Conservation (phyloP, 2,888 invertebrate species). For the Abscondita cerata region DNA sequence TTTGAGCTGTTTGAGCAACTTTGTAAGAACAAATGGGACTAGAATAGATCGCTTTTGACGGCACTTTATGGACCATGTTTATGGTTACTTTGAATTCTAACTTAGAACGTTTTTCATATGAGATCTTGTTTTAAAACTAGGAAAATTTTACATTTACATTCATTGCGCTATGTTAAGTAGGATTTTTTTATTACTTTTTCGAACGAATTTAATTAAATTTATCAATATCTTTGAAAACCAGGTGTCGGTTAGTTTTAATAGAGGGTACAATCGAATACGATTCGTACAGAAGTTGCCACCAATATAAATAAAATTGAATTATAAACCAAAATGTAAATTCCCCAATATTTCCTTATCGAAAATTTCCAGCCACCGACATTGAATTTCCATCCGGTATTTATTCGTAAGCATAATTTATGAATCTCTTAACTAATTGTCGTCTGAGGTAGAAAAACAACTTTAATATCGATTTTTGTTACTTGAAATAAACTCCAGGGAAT, state of each 20-base stretch:
- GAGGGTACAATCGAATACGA: conserved; percentile 14
- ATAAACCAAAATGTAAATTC: conserved; percentile 31
- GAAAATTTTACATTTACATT: conserved; percentile 14
- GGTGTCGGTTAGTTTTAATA: conserved; percentile 10
- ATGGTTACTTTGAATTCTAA: conserved; percentile 32
- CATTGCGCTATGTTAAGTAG: conserved; percentile 10
- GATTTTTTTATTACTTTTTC: neutral
- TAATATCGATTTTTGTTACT: conserved; percentile 6
- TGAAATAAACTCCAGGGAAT: conserved; percentile 2
- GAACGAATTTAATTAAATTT: neutral
- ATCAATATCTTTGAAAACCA: neutral
- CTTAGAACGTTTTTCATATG: conserved; percentile 27
- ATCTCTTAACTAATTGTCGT: conserved; percentile 30
- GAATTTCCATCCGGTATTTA: conserved; percentile 41
- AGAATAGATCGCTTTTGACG: conserved; percentile 39
- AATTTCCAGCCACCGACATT: conserved; percentile 37
- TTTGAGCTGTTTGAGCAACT: conserved; percentile 33
- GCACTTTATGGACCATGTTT: conserved; percentile 40
- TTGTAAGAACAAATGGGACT: conserved; percentile 42
- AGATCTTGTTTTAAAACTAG: conserved; percentile 19
- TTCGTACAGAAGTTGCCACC: conserved; percentile 15
- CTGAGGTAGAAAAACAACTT: conserved; percentile 20
- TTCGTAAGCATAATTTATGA: conserved; percentile 42
- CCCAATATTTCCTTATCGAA: conserved; percentile 39
- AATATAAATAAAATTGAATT: conserved; percentile 34